Evolutionary conservation across 92 coral and sea anemone genomes (phyloP), one percentile per base, ranked within the genome.

Genomic region (Heliopora coerulea): DNA sequence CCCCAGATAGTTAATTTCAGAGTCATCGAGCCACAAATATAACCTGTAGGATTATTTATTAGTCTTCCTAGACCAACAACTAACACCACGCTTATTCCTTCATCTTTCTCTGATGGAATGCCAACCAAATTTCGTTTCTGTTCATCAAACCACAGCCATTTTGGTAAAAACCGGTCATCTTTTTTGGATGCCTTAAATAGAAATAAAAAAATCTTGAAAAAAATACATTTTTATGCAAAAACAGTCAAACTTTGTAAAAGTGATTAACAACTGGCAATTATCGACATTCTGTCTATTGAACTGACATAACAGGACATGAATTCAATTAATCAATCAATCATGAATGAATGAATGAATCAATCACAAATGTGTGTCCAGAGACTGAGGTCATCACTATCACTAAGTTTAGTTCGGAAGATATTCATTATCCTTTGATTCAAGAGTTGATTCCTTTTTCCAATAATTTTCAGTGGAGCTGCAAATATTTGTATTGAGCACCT

Each of bases 11-110:
- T 80, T 18, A 95, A 79, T 19, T 79, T 80, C 56, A 93, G 83
- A 12, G 99, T 80, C 58, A 44, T 79, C 56, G 89, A 88, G 8
- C 97, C 99, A 82, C 96, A 95, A 39, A 90, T 79, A 26, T 81
- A 57, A 31, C 95, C 89, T 2, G 56, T 58, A 15, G 74, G 72
- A 24, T 85, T 87, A 56, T 30, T 31, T 50, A 32, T 62, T 9
- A 24, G 61, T 54, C 59, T 81, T 27, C 83, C 65, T 62, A 93
- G 40, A n/a, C 96, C 98, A 15, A 95, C 91, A 21, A 95, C 82
- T 21, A 95, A 83, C 52, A 95, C 76, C 24, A 85, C 84, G 74
- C 72, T 73, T 12, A 73, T 79, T 21, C 99, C 99, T 44, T 61
- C 58, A 23, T 95, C 96, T 32, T 73, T 76, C 14, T 78, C 63